phyloP scores from a whole-genome alignment of 2,888 invertebrate species.

The Abrostola tripartita region DNA sequence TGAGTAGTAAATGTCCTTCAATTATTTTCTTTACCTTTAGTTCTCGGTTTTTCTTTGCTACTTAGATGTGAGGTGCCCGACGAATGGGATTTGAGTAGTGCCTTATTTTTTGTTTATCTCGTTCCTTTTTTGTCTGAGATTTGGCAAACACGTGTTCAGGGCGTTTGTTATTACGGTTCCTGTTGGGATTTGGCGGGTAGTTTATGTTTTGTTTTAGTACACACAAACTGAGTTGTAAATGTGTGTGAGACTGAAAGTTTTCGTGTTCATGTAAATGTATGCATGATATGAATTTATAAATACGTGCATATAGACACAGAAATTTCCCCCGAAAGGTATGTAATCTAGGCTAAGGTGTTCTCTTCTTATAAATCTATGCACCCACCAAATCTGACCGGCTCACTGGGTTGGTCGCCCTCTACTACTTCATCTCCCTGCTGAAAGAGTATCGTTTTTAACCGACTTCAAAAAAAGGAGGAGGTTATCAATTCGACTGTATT shows the following conservation, averaged over 20 bases:
- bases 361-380: too few species aligned
- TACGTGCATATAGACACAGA: too few species aligned
- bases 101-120: slow-evolving; percentile 44
- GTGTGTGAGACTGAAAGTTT: not conserved
- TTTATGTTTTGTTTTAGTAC: not conserved
- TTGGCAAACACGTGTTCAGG: slow-evolving; percentile 22
- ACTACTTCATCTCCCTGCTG: too few species aligned
- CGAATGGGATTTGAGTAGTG: slow-evolving; percentile 43
- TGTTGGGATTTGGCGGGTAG: slow-evolving; percentile 8
- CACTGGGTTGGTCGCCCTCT: too few species aligned
- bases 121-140: slow-evolving; percentile 34
- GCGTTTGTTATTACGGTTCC: slow-evolving; percentile 17
- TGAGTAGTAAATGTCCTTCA: slow-evolving; percentile 53
- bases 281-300: too few species aligned
- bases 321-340: too few species aligned
- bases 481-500: too few species aligned
- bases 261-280: not conserved
- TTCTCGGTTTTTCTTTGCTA: slow-evolving; percentile 38
- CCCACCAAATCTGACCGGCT: too few species aligned
- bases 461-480: too few species aligned
- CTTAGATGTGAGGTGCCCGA: slow-evolving; percentile 27
- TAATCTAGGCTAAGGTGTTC: too few species aligned
- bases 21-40: slow-evolving; percentile 56
- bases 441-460: too few species aligned
- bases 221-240: not conserved